Percentiles rank a stretch among this genome's conserved stretches.
These are phyloP conservation scores for Colletes gigas DNA, from an alignment of 1,140 invertebrate species.

Conservation along the genomic window DNA sequence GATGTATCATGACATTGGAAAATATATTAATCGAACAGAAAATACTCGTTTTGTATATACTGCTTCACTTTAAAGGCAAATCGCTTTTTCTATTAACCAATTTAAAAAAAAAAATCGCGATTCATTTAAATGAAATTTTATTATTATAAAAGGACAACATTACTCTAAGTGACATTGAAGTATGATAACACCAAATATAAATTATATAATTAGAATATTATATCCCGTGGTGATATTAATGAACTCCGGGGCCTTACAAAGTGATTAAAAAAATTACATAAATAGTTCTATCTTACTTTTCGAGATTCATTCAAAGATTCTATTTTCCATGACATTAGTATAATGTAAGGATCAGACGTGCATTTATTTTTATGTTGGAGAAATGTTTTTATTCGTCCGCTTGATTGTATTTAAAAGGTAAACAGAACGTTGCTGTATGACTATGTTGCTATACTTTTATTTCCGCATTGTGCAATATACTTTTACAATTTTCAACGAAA, in stretches of 20 bases:
- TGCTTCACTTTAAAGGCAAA: neutral
- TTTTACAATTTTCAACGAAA: neutral
- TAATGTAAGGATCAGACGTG: neutral
- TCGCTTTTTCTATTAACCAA: neutral
- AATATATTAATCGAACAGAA: conserved; percentile 5
- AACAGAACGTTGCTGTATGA: neutral
- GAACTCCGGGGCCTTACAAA: conserved; percentile 46
- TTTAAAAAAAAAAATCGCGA: neutral
- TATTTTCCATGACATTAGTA: conserved; percentile 1
- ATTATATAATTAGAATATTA: conserved; percentile 40
- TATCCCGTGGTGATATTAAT: conserved; percentile 24
- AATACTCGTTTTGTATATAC: conserved; percentile 4
- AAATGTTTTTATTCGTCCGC: neutral
- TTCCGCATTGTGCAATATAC: neutral
- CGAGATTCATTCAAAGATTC: neutral
- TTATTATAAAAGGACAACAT: neutral
- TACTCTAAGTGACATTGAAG: neutral
- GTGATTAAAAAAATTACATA: conserved; percentile 35
- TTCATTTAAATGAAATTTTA: neutral
- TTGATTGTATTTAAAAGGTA: neutral
- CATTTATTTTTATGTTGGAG: neutral
- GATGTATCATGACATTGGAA: neutral
- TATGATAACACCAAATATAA: conserved; percentile 25
- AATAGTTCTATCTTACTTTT: conserved; percentile 18
- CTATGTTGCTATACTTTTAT: neutral